Base-by-base conservation (phyloP, 2,888 invertebrate genomes). In the Dascillus cervinus region DNA sequence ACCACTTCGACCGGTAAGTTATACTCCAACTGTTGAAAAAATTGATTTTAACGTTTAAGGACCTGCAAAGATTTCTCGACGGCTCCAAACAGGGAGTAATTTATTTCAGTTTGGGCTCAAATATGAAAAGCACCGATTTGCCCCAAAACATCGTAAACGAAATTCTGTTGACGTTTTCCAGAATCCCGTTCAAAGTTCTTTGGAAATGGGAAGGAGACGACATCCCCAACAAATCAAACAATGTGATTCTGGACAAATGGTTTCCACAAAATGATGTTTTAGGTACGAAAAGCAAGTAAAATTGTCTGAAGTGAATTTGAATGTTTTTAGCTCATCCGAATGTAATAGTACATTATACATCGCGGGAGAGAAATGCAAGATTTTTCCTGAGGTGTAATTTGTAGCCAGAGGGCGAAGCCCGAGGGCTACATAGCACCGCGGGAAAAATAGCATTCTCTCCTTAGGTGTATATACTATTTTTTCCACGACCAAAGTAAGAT, bases 81-180 rank as follows among this genome's bases (percentile, higher is more conserved):
- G 40, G 32, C 11, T 43, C 44, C 6, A 21, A 39, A 3, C 29
- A 52, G 4, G 56, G 56, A 0, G 48, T 49, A 11, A 44, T 58
- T 23, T 50, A 46, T 30, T 50, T 57, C 35, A 56, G 53, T 32
- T 38, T 58, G 14, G 58, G 58, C 2, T 48, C 55, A 3, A 50
- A 51, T 17, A 43, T 54, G 1, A 39, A 47, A 28, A 46, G 43
- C n/a, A 41, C 31, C n/a, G 36, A 39, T 17, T 30, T 56, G 38
- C 30, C 50, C 3, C 38, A 40, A n/a, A 32, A 46, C n/a, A 46
- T 38, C 10, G 22, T 38, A 8, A 23, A 41, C 11, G 39, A 37
- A 12, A 46, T 57, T 12, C n/a, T 50, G 3, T 32, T 43, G 3
- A 49, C 43, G 1, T 53, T 56, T 28, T 29, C 44, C 3, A 39